Evolutionary conservation across 1,140 invertebrate genomes (phyloP).

Genomic region (Musca domestica): DNA sequence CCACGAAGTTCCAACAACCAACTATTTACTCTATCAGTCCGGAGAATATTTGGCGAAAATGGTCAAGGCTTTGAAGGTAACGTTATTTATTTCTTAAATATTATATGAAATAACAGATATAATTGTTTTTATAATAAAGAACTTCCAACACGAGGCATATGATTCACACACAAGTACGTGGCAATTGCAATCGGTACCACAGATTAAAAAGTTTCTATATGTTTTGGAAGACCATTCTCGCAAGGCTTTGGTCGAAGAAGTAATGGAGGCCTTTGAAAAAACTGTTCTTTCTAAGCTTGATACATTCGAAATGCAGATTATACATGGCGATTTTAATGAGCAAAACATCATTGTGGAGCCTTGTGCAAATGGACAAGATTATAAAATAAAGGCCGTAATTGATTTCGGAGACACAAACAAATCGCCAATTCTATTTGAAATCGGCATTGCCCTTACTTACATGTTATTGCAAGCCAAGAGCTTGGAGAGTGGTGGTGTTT

Average conservation of each 20-base stretch:
- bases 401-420: constrained; percentile 81
- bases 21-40: constrained; percentile 65
- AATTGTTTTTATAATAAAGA: constrained; percentile 22
- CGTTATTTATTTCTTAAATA: not conserved
- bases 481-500: constrained; percentile 65
- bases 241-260: constrained; percentile 61
- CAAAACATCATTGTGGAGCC: constrained; percentile 75
- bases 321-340: constrained; percentile 90
- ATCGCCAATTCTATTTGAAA: constrained; percentile 74
- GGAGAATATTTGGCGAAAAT: constrained; percentile 70
- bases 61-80: constrained; percentile 66
- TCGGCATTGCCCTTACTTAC: constrained; percentile 80
- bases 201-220: constrained; percentile 68
- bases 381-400: constrained; percentile 65
- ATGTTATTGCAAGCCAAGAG: constrained; percentile 68
- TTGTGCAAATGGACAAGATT: constrained; percentile 38
- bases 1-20: constrained; percentile 58
- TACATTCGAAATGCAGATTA: constrained; percentile 67
- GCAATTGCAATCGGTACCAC: constrained; percentile 68
- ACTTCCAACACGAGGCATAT: constrained; percentile 69
- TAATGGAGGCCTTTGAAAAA: constrained; percentile 67
- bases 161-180: constrained; percentile 66
- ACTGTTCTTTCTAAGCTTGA: constrained; percentile 61
- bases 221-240: constrained; percentile 64
- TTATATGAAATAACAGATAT: not conserved